phyloP scores from a whole-genome alignment of 2,113 vertebrate genomes.

The Mormyrus iriodes region DNA sequence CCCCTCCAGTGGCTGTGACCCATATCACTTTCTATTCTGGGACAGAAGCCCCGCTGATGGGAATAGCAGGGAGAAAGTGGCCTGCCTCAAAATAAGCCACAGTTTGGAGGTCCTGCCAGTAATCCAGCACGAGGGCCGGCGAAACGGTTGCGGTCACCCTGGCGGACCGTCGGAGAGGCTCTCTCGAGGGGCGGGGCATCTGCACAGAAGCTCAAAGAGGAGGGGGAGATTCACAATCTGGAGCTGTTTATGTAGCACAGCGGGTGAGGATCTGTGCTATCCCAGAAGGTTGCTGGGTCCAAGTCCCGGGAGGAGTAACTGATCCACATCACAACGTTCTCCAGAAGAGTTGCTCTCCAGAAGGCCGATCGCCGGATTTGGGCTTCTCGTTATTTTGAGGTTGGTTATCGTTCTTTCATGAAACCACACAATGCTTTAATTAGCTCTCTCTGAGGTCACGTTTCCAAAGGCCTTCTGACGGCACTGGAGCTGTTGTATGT shows the following conservation, averaged over 20 bases:
- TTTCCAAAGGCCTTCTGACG: slow-evolving; percentile 10
- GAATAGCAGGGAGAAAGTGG: not conserved
- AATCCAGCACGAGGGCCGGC: not conserved
- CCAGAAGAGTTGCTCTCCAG: not conserved
- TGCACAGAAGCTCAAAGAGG: not conserved
- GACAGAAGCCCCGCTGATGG: not conserved
- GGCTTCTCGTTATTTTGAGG: not conserved
- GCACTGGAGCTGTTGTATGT: not conserved
- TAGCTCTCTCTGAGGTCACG: slow-evolving; percentile 11
- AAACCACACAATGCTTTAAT: slow-evolving; percentile 16
- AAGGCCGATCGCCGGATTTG: not conserved
- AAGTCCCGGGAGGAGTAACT: not conserved
- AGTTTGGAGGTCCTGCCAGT: not conserved
- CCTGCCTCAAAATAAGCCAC: not conserved
- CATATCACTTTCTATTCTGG: slow-evolving; percentile 5
- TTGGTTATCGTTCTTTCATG: not conserved
- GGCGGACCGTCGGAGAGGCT: not conserved
- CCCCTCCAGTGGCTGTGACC: not conserved
- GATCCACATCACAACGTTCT: not conserved
- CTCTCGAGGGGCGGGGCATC: not conserved
- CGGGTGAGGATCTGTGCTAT: not conserved
- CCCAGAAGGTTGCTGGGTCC: slow-evolving; percentile 3
- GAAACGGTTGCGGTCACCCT: not conserved
- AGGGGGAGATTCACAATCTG: not conserved
- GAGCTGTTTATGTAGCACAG: not conserved